Conservation (phyloP, 2,797 vertebrate species). For the Esox masquinongy region DNA sequence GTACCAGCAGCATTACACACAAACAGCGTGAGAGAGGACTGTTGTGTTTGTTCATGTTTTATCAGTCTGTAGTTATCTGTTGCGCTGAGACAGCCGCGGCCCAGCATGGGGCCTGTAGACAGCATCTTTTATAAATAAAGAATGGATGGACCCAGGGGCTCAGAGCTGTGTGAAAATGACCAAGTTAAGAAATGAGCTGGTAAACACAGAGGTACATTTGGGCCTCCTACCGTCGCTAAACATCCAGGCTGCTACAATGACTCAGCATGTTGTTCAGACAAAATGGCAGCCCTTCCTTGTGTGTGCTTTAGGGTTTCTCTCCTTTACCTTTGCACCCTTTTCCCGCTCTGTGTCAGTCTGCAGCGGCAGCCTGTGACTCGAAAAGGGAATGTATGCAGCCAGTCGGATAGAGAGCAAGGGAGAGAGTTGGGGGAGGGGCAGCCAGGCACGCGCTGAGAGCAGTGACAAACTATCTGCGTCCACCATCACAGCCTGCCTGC, state of each 20-base stretch:
- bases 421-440: slow-evolving; percentile 4
- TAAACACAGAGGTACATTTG: neutral
- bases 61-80: slow-evolving; percentile 4
- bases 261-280: neutral
- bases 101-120: neutral
- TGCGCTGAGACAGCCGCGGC: slow-evolving; percentile 10
- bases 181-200: neutral
- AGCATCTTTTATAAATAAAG: neutral
- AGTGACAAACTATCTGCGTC: slow-evolving; percentile 61
- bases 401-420: neutral
- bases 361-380: slow-evolving; percentile 46
- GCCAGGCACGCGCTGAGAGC: slow-evolving; percentile 6
- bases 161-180: neutral
- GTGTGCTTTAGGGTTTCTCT: slow-evolving; percentile 5
- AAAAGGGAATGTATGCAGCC: slow-evolving; percentile 60
- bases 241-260: neutral
- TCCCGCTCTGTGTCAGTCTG: slow-evolving; percentile 52
- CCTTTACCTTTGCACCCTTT: slow-evolving; percentile 38
- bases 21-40: slow-evolving; percentile 8
- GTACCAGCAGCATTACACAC: slow-evolving; percentile 13
- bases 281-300: neutral
- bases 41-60: slow-evolving; percentile 18
- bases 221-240: neutral
- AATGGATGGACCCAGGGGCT: neutral
- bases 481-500: slow-evolving; percentile 52